Conservation (phyloP, 2,797 vertebrate genomes). For the Borostomias antarcticus region DNA sequence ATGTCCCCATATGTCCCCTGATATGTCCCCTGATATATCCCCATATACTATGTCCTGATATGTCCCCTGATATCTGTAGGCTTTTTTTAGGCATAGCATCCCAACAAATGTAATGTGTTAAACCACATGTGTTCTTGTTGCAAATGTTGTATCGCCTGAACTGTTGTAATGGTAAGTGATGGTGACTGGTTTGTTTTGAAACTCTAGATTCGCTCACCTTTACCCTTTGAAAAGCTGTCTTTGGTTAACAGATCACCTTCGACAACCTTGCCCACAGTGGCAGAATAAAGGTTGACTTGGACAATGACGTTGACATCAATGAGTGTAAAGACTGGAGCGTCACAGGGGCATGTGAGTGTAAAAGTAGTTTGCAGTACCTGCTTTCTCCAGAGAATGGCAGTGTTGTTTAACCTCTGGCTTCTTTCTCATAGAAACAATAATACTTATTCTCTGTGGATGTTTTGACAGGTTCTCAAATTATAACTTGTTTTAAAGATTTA, state of each 20-base stretch:
- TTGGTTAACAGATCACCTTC: constrained; percentile 82
- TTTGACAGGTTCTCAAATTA: background rate
- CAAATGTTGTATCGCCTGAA: too few species aligned
- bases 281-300: constrained; percentile 88
- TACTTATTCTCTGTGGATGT: background rate
- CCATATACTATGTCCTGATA: too few species aligned
- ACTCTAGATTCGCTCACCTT: background rate
- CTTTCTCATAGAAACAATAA: too few species aligned
- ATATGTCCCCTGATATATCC: too few species aligned
- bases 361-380: background rate
- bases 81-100: too few species aligned
- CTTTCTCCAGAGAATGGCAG: background rate
- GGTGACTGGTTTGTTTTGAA: constrained; percentile 1
- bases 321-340: constrained; percentile 82
- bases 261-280: constrained; percentile 92
- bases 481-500: background rate
- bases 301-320: constrained; percentile 81
- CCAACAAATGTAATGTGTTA: too few species aligned
- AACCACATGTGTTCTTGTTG: too few species aligned
- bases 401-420: background rate
- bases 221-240: background rate
- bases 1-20: too few species aligned
- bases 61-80: background rate
- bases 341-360: constrained; percentile 83
- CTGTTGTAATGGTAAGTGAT: too few species aligned